Evolutionary conservation across 2,113 vertebrate genomes (phyloP), one percentile per base, ranked within the genome.

Genomic region (Pundamilia nyererei): DNA sequence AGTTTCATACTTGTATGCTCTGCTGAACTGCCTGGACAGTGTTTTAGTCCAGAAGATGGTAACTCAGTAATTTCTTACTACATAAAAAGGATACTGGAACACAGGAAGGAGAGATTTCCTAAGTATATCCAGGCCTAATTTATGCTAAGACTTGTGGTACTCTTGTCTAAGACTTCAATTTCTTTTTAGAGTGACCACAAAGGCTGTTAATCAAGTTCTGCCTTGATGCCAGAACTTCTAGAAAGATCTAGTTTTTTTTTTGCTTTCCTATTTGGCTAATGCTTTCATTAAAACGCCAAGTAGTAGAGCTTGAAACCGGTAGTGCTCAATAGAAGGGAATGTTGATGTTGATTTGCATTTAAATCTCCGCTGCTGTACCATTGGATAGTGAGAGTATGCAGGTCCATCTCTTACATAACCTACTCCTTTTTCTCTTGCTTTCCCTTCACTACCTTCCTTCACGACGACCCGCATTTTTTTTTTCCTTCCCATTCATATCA

Each of bases 331-430:
- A 24, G 62, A 87, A 89, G 86, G 77, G 80, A 92, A 93, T 86
- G 77, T 85, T 31, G 79, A 93, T 87, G 68, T 86, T 35, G 79
- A 88, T 86, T 93, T 88, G 60, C 85, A 86, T 87, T 54, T 85
- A 93, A 91, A 92, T 92, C 85, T 86, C 62, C 38, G 10, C 75
- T 62, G 31, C 31, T 84, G 35, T 81, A 70, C 19, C n/a, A 65
- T 70, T 56, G 81, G 72, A 49, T 80, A 89, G 80, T 89, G 79
- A 86, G 86, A 82, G 80, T 87, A 65, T 56, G 53, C 33, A 45
- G 49, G 58, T 87, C 26, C 51, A 55, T 88, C 81, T 86, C 77
- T 94, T 94, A 79, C 62, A 84, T 93, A 95, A 94, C 84, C 35
- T 70, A 26, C 38, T 77, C 31, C 42, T 51, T 83, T 15, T 49